phyloP scores from a whole-genome alignment of 2,888 invertebrate species.

The Corythucha ciliata region DNA sequence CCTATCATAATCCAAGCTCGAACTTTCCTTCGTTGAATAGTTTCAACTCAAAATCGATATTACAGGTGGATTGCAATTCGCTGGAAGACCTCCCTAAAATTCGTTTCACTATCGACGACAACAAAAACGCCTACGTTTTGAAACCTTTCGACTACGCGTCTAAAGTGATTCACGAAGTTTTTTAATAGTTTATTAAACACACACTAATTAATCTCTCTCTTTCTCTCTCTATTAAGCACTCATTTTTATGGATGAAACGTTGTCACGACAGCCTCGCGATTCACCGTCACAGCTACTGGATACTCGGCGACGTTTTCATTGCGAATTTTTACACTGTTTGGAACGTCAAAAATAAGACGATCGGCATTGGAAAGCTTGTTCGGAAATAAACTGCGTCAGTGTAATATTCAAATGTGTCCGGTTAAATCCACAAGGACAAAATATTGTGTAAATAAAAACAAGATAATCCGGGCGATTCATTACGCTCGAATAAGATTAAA shows the following conservation, averaged over 20 bases:
- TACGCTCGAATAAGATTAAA: too few species aligned
- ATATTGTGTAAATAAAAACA: not conserved
- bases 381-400: not conserved
- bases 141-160: constrained; percentile 14
- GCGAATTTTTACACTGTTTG: constrained; percentile 23
- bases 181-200: too few species aligned
- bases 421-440: too few species aligned
- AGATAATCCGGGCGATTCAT: not conserved
- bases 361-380: constrained; percentile 20
- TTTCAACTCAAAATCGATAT: not conserved
- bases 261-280: constrained; percentile 8
- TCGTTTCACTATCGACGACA: constrained; percentile 15
- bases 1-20: too few species aligned
- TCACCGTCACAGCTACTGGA: constrained; percentile 10
- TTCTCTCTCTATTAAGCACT: not conserved
- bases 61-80: constrained; percentile 15
- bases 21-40: not conserved
- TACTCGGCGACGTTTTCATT: constrained; percentile 20
- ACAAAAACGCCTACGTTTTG: constrained; percentile 6
- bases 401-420: too few species aligned
- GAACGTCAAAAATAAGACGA: constrained; percentile 1
- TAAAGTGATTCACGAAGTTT: constrained; percentile 9
- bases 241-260: constrained; percentile 8
- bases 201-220: not conserved
- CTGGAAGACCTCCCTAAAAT: constrained; percentile 7